Evolutionary conservation across 2,888 invertebrate genomes (phyloP).

Genomic region (Zaprionus bogoriensis): DNA sequence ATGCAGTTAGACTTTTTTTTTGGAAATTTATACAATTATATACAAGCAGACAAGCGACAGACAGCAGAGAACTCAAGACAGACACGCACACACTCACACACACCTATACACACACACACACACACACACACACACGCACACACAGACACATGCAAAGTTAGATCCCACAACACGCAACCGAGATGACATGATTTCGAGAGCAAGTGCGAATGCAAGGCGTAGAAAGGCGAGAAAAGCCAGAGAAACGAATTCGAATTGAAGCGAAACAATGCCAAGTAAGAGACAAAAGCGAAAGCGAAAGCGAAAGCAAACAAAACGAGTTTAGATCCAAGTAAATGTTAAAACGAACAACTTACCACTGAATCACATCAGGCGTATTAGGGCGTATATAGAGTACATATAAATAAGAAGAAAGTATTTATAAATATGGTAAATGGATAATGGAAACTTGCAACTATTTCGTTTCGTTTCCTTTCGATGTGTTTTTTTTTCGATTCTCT

Average conservation of each 20-base stretch:
- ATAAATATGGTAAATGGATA: conserved; percentile 16
- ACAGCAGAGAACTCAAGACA: conserved; percentile 9
- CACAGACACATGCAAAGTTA: conserved; percentile 9
- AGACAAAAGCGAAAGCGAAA: conserved; percentile 1
- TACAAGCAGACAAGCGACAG: conserved; percentile 28
- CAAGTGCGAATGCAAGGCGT: conserved; percentile 26
- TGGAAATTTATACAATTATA: conserved; percentile 60
- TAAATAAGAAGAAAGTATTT: conserved; percentile 19
- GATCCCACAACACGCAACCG: conserved; percentile 20
- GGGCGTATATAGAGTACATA: conserved; percentile 26
- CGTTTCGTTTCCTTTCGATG: conserved; percentile 4
- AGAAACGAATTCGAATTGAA: conserved; percentile 53
- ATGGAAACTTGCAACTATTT: background rate
- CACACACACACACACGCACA: conserved; percentile 2
- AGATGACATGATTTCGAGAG: conserved; percentile 30
- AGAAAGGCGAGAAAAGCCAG: background rate
- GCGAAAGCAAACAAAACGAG: conserved; percentile 11
- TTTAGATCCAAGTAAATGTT: conserved; percentile 24
- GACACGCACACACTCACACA: conserved; percentile 13
- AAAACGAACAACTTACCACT: conserved; percentile 45
- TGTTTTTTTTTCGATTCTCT: conserved; percentile 18
- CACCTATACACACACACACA: conserved; percentile 10
- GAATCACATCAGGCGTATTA: conserved; percentile 58
- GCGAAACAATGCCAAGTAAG: conserved; percentile 38
- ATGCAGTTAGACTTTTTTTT: conserved; percentile 60